Conservation (phyloP, 1,140 invertebrate genomes). For the Drosophila ohnishii region DNA sequence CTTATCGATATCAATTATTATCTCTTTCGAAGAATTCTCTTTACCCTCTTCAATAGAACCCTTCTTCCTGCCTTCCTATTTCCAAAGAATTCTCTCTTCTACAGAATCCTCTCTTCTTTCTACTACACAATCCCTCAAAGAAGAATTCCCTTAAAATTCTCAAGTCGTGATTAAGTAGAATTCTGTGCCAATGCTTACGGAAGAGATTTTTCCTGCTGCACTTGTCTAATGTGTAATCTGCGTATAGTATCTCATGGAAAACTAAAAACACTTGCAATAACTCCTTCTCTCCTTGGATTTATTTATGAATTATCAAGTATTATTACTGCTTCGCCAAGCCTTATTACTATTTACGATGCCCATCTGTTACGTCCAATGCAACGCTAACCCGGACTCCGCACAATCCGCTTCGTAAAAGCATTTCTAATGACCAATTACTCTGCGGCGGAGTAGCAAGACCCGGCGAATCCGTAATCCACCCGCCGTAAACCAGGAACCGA, state of each 20-base stretch:
- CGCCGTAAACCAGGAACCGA: not conserved
- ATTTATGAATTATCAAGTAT: not conserved
- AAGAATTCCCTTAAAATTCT: no score
- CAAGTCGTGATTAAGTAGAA: no score
- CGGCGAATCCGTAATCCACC: slow-evolving; percentile 11
- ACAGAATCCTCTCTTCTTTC: no score
- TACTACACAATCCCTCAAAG: no score
- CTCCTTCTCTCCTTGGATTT: not conserved
- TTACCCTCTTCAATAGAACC: not conserved
- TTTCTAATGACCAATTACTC: slow-evolving; percentile 33
- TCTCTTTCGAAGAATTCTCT: no score
- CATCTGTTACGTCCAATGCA: slow-evolving; percentile 11
- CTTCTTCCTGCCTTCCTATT: no score
- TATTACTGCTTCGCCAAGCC: not conserved
- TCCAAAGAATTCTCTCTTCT: not conserved
- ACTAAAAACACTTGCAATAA: no score
- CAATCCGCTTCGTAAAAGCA: slow-evolving; percentile 14
- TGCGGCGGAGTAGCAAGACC: slow-evolving; percentile 10
- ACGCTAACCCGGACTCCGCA: not conserved
- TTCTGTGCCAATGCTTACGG: no score
- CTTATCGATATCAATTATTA: no score
- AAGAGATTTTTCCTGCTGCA: no score
- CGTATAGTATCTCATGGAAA: no score
- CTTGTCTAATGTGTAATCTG: no score
- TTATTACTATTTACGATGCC: slow-evolving; percentile 8